Conservation (phyloP, 2,113 vertebrate species). For the Psophia crepitans region DNA sequence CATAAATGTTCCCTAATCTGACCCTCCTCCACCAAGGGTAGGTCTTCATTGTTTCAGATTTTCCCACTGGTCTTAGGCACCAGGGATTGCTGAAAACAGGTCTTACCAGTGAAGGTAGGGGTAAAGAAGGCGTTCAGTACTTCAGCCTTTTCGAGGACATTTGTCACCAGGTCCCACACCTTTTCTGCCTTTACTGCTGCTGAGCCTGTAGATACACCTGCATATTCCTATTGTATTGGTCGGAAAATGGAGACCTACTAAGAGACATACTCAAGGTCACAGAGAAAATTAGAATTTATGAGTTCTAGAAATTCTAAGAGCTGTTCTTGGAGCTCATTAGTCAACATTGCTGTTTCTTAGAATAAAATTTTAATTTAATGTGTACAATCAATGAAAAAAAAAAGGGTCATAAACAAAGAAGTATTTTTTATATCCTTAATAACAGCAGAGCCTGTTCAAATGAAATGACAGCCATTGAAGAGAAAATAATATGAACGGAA, state of each 20-base stretch:
- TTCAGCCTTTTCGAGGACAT: not conserved
- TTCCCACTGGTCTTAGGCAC: not conserved
- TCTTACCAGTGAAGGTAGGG: not conserved
- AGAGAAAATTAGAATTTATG: not conserved
- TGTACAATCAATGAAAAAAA: not conserved
- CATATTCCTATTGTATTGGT: not conserved
- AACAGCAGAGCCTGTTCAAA: not conserved
- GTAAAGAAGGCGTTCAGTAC: not conserved
- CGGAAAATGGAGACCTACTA: not conserved
- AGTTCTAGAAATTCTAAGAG: not conserved
- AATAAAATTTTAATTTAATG: not conserved
- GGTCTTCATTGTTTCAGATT: not conserved
- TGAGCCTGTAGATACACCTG: not conserved
- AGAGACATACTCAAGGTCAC: not conserved
- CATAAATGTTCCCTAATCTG: not conserved
- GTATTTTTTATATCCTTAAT: accelerated
- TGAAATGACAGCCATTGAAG: not conserved
- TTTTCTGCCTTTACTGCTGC: not conserved
- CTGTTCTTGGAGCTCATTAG: not conserved
- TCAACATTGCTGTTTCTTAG: not conserved
- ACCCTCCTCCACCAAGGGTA: not conserved
- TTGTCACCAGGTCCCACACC: not conserved
- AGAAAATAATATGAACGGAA: not conserved
- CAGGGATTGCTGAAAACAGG: not conserved
- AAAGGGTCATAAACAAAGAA: not conserved